A percentile compares a stretch with the other conserved stretches of the same genome.
Evolutionary conservation across 2,797 vertebrate species (phyloP).

Genomic region (Bucorvus abyssinicus): DNA sequence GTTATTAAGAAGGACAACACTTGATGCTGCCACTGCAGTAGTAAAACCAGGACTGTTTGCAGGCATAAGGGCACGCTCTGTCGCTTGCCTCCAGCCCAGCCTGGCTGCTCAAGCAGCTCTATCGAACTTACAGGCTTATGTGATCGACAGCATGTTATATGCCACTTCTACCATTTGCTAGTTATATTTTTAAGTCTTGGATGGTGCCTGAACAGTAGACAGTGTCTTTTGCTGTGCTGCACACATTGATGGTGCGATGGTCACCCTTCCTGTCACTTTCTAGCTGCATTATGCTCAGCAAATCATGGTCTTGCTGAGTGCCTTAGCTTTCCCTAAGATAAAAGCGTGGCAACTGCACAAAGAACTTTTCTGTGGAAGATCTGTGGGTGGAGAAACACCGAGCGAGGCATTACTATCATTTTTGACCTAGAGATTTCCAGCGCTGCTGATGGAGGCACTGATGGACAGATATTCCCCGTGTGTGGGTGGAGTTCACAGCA

Average conservation of each 20-base stretch:
- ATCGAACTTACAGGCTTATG: neutral
- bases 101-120: neutral
- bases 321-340: neutral
- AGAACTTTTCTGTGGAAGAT: neutral
- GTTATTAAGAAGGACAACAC: neutral
- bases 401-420: neutral
- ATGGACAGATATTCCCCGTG: accelerated
- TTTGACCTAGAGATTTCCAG: neutral
- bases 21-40: neutral
- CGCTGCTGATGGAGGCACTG: accelerated
- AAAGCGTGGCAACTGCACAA: neutral
- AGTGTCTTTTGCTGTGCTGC: neutral
- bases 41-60: neutral
- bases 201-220: neutral
- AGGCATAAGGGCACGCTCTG: neutral
- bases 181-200: neutral
- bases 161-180: neutral
- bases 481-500: neutral
- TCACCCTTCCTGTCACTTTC: neutral
- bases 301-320: neutral
- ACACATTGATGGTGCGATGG: neutral
- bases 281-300: neutral
- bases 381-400: neutral
- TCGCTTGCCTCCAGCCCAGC: neutral
- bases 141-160: neutral